A percentile compares a stretch with the other conserved stretches of the same genome.
phyloP scores from a whole-genome alignment of 2,888 invertebrate species.

The Nephrotoma appendiculata region DNA sequence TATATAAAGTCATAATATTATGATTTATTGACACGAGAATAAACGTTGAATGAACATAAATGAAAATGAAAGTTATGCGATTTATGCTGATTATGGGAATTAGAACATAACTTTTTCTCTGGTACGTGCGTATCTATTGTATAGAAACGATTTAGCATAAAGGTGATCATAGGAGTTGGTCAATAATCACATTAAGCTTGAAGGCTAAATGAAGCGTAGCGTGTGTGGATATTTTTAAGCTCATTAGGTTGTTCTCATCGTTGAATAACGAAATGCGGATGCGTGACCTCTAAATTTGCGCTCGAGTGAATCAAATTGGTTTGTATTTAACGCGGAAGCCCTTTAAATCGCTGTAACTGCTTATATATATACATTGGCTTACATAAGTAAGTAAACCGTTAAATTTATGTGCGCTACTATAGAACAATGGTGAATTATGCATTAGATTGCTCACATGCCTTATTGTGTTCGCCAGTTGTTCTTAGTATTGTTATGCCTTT shows the following conservation, averaged over 20 bases:
- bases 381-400: not conserved
- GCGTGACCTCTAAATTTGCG: not conserved
- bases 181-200: not conserved
- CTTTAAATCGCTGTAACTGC: not conserved
- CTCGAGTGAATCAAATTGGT: not conserved
- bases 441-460: not conserved
- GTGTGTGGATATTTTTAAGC: not conserved
- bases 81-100: not conserved
- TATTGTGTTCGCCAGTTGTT: not conserved
- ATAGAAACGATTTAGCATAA: not conserved
- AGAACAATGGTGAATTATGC: not conserved
- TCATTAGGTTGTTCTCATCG: not conserved
- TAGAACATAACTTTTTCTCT: not conserved
- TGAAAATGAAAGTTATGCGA: not conserved
- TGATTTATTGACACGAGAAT: not conserved
- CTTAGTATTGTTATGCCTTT: not conserved
- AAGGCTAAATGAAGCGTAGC: not conserved
- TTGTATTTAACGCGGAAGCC: not conserved
- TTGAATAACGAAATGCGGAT: not conserved
- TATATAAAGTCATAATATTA: not conserved
- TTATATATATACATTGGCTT: not conserved
- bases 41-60: not conserved
- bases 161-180: not conserved
- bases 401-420: not conserved
- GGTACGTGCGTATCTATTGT: not conserved